Evolutionary conservation across 2,888 invertebrate genomes (phyloP).

Genomic region (Gandaritis pyraliata): DNA sequence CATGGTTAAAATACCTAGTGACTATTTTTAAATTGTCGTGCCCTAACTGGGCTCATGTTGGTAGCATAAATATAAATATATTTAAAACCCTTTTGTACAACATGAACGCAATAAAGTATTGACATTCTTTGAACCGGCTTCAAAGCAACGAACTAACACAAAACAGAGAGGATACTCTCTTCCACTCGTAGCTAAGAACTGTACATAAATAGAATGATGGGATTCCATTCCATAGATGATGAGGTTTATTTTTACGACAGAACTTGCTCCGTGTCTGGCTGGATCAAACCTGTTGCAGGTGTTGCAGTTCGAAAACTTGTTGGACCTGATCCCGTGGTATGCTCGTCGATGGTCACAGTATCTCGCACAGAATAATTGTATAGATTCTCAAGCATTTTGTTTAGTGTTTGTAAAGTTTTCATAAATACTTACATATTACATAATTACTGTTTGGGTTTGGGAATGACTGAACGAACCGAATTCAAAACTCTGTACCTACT

Average conservation of each 20-base stretch:
- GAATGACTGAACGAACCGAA: neutral
- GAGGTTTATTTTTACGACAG: constrained; percentile 23
- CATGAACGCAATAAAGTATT: too few species aligned
- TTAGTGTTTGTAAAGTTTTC: constrained; percentile 9
- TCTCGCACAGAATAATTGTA: constrained; percentile 15
- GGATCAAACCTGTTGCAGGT: constrained; percentile 22
- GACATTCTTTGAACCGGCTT: neutral
- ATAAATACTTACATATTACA: neutral
- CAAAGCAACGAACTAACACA: neutral
- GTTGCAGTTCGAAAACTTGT: constrained; percentile 22
- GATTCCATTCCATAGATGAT: constrained; percentile 7
- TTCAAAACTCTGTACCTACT: too few species aligned
- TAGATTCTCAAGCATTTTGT: constrained; percentile 31
- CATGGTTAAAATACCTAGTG: too few species aligned
- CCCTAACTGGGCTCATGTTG: too few species aligned
- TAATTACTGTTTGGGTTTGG: neutral
- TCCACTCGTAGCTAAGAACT: constrained; percentile 1
- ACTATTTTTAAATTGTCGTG: too few species aligned
- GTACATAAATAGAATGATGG: constrained; percentile 1
- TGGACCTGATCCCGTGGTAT: constrained; percentile 20
- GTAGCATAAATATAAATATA: too few species aligned
- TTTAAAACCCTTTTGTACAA: too few species aligned
- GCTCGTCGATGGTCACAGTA: constrained; percentile 26
- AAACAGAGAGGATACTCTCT: too few species aligned
- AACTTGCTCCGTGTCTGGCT: constrained; percentile 13